Conservation (phyloP, 1,140 invertebrate species). For the Polypedilum vanderplanki region DNA sequence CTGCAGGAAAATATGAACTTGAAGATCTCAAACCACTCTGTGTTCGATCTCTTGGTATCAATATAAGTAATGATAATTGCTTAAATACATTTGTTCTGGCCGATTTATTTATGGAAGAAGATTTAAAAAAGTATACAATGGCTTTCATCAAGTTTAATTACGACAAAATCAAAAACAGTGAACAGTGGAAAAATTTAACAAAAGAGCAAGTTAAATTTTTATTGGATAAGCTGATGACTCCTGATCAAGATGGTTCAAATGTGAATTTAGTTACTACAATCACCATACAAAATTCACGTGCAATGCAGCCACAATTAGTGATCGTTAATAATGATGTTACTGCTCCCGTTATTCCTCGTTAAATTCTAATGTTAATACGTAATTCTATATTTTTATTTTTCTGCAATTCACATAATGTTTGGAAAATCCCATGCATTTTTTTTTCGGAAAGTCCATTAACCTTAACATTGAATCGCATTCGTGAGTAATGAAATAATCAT, state of each 20-base stretch:
- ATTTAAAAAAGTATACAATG: neutral
- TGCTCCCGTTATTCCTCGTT: too few species aligned
- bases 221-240: too few species aligned
- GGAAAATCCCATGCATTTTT: too few species aligned
- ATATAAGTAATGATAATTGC: neutral
- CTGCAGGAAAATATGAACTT: neutral
- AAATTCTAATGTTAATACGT: too few species aligned
- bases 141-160: neutral
- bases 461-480: constrained; percentile 5
- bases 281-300: too few species aligned
- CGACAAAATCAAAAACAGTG: neutral
- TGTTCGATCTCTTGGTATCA: neutral
- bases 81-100: neutral
- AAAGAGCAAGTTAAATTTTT: too few species aligned
- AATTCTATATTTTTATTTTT: too few species aligned
- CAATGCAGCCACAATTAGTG: too few species aligned
- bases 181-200: neutral
- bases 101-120: neutral
- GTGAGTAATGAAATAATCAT: neutral
- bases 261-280: too few species aligned
- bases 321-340: too few species aligned
- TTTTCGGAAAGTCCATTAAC: constrained; percentile 12
- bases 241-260: too few species aligned
- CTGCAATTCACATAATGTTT: too few species aligned
- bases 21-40: neutral